These are phyloP conservation scores for Dryobota labecula DNA, from an alignment of 2,888 invertebrate species.

Conservation along the genomic window DNA sequence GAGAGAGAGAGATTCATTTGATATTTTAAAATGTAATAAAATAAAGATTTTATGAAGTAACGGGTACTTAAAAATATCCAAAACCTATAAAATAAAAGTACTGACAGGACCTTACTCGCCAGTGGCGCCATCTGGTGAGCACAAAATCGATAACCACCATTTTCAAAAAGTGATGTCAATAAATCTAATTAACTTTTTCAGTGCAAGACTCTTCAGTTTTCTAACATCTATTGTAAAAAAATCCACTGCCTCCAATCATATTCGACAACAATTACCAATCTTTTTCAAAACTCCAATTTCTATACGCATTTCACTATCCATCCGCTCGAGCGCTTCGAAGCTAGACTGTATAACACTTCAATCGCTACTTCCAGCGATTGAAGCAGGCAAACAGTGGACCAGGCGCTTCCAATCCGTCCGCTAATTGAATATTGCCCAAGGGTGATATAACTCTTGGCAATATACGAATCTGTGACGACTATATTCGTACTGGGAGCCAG, in stretches of 20 bases:
- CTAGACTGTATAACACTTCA: conserved; percentile 51
- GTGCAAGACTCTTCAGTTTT: not conserved
- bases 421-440: conserved; percentile 80
- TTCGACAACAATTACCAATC: conserved; percentile 19
- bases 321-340: conserved; percentile 39
- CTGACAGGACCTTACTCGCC: no score
- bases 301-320: conserved; percentile 49
- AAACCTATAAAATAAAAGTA: no score
- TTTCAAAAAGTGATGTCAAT: not conserved
- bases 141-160: no score
- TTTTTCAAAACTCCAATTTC: conserved; percentile 37
- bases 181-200: not conserved
- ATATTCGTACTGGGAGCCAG: conserved; percentile 75
- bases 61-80: no score
- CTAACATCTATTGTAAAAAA: conserved; percentile 5
- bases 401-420: conserved; percentile 58
- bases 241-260: not conserved
- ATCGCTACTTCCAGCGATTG: conserved; percentile 65
- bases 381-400: conserved; percentile 60
- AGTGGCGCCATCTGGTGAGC: no score
- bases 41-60: no score
- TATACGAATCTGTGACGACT: conserved; percentile 72
- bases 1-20: no score
- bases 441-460: conserved; percentile 73
- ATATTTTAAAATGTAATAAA: no score